Percentiles rank a stretch among this genome's conserved stretches.
phyloP scores from a whole-genome alignment of 53 echinoderm and acorn worm genomes.

The Astropecten irregularis region DNA sequence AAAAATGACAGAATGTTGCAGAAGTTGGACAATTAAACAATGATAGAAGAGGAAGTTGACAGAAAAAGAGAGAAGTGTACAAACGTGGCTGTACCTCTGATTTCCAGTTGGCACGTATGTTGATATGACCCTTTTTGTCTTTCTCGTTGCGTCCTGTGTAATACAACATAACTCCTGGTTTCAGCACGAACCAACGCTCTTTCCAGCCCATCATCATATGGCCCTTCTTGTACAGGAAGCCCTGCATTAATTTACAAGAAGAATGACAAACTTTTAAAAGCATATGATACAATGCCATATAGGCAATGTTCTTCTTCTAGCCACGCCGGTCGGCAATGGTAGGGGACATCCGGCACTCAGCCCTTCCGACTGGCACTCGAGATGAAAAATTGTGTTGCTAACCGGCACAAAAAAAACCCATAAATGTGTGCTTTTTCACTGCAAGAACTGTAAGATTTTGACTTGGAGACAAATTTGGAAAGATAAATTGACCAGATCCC shows the following conservation, averaged over 20 bases:
- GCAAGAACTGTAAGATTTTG: too few relatives aligned
- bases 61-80: too few relatives aligned
- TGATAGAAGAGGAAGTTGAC: too few relatives aligned
- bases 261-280: neutral
- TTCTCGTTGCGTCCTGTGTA: slow-evolving; percentile 70
- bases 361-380: too few relatives aligned
- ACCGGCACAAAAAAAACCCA: too few relatives aligned
- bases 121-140: slow-evolving; percentile 81
- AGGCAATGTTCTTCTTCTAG: neutral
- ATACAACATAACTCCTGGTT: slow-evolving; percentile 76
- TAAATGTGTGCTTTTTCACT: too few relatives aligned
- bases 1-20: too few relatives aligned
- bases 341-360: too few relatives aligned
- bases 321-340: neutral
- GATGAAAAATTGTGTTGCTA: too few relatives aligned
- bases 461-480: too few relatives aligned
- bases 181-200: slow-evolving; percentile 88
- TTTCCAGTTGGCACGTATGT: slow-evolving; percentile 66
- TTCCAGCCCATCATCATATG: slow-evolving; percentile 83
- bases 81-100: slow-evolving; percentile 89
- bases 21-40: too few relatives aligned
- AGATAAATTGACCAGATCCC: too few relatives aligned
- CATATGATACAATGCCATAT: neutral
- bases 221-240: slow-evolving; percentile 86
- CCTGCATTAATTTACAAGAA: slow-evolving; percentile 65